Base-by-base conservation (phyloP, 2,888 invertebrate genomes). In the Cistogaster globosa region DNA sequence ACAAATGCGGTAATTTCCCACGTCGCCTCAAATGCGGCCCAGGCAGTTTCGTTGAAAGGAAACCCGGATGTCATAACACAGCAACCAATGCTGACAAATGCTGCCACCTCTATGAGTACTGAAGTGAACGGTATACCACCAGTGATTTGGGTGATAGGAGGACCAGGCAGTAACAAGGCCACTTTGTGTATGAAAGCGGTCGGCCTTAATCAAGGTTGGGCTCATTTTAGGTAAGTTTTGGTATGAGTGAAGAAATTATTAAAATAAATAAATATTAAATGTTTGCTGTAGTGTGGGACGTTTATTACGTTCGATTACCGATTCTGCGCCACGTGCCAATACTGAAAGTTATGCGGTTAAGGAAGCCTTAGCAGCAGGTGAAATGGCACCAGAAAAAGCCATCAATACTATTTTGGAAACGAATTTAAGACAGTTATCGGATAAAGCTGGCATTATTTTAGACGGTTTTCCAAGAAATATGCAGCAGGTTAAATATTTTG, bases 401-500 rank as follows among this genome's bases (percentile, higher is more conserved):
- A 95, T 98, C 1, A 94, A 96, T 91, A 95, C 95, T 86, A 93
- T 98, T 58, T 94, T 99, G 67, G 95, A 96, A 81, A 94, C 93
- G 1, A 95, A 96, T 38, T 94, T 97, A 86, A 90, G 90, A 0
- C 94, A 94, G 55, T 93, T 95, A 83, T 93, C 93, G 53, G 95
- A 94, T 9, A 95, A 95, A 26, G 94, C 94, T 81, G 98, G 98
- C 5, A 95, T 98, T 81, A 95, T 99, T 79, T 95, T 99, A 76
- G 99, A 99, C 89, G 99, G 99, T 0, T 99, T 97, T 92, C 99
- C 99, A 0, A 94, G 99, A 77, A 98, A 98, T 90, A 93, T 98
- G 91, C 95, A 95, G 67, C 99, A 99, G 93, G 96, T 97, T 88
- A 94, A 95, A 72, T 95, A 95, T 89, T 99, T 99, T 92, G 97